A percentile compares a stretch with the other conserved stretches of the same genome.
phyloP scores from a whole-genome alignment of 35 echinoderm and acorn worm genomes.

The Nesometra sesokonis region DNA sequence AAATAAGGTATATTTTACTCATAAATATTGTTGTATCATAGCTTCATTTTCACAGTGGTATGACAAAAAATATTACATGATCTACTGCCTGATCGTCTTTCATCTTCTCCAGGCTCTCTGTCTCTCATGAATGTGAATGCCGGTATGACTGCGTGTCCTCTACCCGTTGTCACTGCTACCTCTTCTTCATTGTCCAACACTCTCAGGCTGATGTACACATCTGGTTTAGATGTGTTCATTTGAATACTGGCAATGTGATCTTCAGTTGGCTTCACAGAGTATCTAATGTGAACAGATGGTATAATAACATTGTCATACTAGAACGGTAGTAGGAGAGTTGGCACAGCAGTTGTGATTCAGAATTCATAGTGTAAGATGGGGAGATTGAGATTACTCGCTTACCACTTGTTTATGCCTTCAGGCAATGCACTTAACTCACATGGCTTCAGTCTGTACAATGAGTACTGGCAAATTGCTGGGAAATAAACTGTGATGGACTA shows the following conservation, averaged over 20 bases:
- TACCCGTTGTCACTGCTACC: constrained; percentile 64
- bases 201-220: constrained; percentile 89
- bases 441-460: too few relatives aligned
- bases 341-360: too few relatives aligned
- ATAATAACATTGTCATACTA: not conserved
- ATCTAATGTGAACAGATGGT: constrained; percentile 25
- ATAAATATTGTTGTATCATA: too few relatives aligned
- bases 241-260: constrained; percentile 92
- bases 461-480: too few relatives aligned
- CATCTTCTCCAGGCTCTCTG: constrained; percentile 74
- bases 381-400: too few relatives aligned
- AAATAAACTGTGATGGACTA: too few relatives aligned
- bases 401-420: too few relatives aligned
- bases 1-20: too few relatives aligned
- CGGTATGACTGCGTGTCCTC: constrained; percentile 93
- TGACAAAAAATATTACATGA: constrained; percentile 51
- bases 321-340: too few relatives aligned
- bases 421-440: too few relatives aligned
- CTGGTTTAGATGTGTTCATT: constrained; percentile 79
- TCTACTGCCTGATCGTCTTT: constrained; percentile 52
- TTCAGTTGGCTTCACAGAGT: constrained; percentile 65
- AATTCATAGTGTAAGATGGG: too few relatives aligned
- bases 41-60: not conserved
- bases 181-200: constrained; percentile 79
- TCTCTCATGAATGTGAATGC: constrained; percentile 93